A percentile compares a stretch with the other conserved stretches of the same genome.
Evolutionary conservation across 2,113 vertebrate genomes (phyloP).

Genomic region (Amazona vittata): DNA sequence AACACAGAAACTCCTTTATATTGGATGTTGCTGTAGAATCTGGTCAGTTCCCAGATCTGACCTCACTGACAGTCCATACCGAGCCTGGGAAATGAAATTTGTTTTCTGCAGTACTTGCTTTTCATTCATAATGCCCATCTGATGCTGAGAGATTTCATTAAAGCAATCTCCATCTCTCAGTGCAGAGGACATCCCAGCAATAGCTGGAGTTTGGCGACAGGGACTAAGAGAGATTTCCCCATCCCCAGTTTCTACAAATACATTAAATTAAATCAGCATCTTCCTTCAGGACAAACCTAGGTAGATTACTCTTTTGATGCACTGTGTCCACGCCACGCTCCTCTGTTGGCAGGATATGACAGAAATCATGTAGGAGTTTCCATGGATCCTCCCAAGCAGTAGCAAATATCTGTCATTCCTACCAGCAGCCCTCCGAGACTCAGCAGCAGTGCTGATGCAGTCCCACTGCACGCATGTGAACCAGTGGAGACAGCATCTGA

Average conservation of each 20-base stretch:
- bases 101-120: background rate
- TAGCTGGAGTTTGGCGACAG: background rate
- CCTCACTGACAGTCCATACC: accelerated
- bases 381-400: background rate
- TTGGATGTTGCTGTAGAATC: background rate
- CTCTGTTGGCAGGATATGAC: background rate
- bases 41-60: background rate
- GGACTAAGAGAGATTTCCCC: background rate
- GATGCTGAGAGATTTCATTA: background rate
- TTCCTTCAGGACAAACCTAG: background rate
- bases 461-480: background rate
- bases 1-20: background rate
- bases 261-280: background rate
- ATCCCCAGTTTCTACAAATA: background rate
- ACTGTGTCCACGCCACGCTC: background rate
- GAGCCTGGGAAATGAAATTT: background rate
- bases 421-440: background rate
- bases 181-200: background rate
- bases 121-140: background rate
- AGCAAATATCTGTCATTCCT: background rate
- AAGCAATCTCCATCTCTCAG: background rate
- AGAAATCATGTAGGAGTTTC: background rate
- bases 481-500: background rate
- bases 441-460: background rate
- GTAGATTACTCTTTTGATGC: background rate